Conservation (phyloP, 2,113 vertebrate species). For the Diadophis punctatus region DNA sequence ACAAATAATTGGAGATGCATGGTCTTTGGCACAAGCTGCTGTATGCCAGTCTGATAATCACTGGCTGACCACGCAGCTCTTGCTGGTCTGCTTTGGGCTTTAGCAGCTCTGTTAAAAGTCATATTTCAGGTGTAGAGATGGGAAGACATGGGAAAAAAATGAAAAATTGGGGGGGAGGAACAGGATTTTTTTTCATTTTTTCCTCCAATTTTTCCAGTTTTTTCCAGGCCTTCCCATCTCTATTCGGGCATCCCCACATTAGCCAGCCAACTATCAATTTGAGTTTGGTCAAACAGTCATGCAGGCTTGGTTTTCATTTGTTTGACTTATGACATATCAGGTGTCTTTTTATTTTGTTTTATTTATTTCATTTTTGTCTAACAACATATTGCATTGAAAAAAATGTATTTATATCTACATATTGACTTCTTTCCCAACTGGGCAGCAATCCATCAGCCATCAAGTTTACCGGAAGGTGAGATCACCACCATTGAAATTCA, state of each 20-base stretch:
- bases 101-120: background rate
- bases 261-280: background rate
- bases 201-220: too few species aligned
- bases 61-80: background rate
- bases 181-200: too few species aligned
- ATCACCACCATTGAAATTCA: slow-evolving; percentile 95
- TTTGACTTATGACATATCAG: background rate
- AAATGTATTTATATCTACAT: slow-evolving; percentile 30
- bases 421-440: slow-evolving; percentile 57
- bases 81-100: background rate
- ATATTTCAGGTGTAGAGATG: background rate
- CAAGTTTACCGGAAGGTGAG: slow-evolving; percentile 93
- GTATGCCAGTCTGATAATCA: background rate
- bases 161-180: too few species aligned
- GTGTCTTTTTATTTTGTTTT: background rate
- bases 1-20: background rate
- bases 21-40: background rate
- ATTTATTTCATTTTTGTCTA: slow-evolving; percentile 1
- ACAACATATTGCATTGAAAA: slow-evolving; percentile 39
- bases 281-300: background rate
- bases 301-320: slow-evolving; percentile 1
- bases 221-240: too few species aligned
- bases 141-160: too few species aligned
- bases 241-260: background rate
- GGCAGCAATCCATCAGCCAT: slow-evolving; percentile 79